Percentiles rank a stretch among this genome's conserved stretches.
Evolutionary conservation across 2,113 vertebrate species (phyloP).

Genomic region (Patagioenas fasciata): DNA sequence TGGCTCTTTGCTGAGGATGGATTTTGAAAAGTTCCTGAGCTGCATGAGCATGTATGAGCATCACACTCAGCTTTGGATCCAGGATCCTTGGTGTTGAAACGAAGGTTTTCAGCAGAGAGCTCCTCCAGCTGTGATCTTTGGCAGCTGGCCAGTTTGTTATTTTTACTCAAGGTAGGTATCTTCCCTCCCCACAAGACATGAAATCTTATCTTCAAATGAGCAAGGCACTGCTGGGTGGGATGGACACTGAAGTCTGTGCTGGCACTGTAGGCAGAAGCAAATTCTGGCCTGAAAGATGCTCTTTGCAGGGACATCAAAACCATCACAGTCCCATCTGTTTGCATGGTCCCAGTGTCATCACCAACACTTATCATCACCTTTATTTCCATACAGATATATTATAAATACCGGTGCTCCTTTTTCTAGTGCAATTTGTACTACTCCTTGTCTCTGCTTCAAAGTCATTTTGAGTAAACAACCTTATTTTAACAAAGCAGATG

Average conservation of each 20-base stretch:
- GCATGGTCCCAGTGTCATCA: neutral
- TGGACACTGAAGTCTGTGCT: neutral
- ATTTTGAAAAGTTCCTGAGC: accelerated
- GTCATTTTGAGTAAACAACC: slow-evolving; percentile 47
- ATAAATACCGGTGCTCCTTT: neutral
- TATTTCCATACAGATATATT: neutral
- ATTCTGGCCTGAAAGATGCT: neutral
- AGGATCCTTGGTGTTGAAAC: neutral
- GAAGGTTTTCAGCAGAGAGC: neutral
- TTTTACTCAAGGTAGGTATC: neutral
- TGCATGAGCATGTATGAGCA: neutral
- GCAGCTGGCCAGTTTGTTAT: neutral
- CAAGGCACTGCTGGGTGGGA: neutral
- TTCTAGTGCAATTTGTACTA: neutral
- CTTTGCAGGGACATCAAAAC: neutral
- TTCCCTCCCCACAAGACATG: neutral
- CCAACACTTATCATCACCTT: neutral
- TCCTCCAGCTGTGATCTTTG: neutral
- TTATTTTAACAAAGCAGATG: slow-evolving; percentile 67
- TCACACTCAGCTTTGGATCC: neutral
- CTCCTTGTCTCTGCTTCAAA: slow-evolving; percentile 22
- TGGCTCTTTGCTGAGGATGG: neutral
- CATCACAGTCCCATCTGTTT: neutral
- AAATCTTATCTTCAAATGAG: neutral
- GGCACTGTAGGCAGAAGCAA: neutral